Evolutionary conservation across 2,113 vertebrate species (phyloP), one percentile per base, ranked within the genome.

Genomic region (Equus przewalskii): DNA sequence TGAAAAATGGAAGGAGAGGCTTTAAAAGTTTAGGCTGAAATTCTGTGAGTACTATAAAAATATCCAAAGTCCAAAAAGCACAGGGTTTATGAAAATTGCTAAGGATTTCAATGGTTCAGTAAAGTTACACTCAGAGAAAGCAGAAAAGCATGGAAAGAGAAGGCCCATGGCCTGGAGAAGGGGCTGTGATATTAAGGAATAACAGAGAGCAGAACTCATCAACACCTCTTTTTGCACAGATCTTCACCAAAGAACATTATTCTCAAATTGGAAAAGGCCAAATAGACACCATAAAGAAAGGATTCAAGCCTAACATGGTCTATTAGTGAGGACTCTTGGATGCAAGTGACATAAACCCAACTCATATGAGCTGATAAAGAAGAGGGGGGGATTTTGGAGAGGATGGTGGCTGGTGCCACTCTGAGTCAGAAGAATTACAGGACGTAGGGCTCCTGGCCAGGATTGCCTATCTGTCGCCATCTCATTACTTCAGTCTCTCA

Each of bases 21-120:
- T 75, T 91, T 94, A 51, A 60, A 76, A 83, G 22, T 88, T 62
- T 75, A 69, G 30, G 54, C 41, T 51, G 65, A 95, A 83, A 67
- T 60, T 89, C 49, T 88, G 49, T 65, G 58, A 44, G 13, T 58
- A 51, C 1, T 60, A 0, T 83, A 76, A 82, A 82, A 60, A 82
- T 58, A 75, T 69, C 28, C 49, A 46, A 78, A 92, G 26, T 67
- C 49, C 60, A 56, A 14, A 81, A 44, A 69, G 58, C 73, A 91
- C 46, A 69, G 51, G 36, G 33, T 33, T 90, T 58, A 64, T n/a
- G 24, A 67, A 91, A 69, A 41, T 12, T 83, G 22, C 67, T 30
- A n/a, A 91, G 64, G 49, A 67, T 19, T 41, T n/a, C 62, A 65
- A 80, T 14, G 3, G 19, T 36, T 30, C 64, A 90, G 72, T 64